Conservation (phyloP, 2,113 vertebrate species). For the Pelodiscus sinensis region DNA sequence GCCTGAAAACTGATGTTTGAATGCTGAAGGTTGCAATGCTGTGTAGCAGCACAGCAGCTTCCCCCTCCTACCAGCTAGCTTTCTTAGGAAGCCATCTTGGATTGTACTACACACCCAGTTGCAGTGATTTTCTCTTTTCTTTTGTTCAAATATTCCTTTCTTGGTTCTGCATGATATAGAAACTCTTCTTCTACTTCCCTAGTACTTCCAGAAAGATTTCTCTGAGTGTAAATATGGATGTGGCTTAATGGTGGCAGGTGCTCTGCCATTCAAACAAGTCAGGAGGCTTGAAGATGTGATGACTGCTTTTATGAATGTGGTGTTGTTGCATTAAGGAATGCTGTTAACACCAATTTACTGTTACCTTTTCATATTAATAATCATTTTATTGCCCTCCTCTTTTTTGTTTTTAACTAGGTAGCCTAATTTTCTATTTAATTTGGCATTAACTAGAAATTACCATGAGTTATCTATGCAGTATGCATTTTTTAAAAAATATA, state of each 20-base stretch:
- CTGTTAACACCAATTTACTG: neutral
- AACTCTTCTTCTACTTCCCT: neutral
- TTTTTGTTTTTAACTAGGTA: too few relatives aligned
- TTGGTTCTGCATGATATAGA: neutral
- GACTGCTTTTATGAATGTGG: neutral
- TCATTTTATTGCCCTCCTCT: too few relatives aligned
- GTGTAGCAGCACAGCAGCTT: neutral
- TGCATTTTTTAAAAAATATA: neutral
- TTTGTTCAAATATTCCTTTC: neutral
- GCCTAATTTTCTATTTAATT: too few relatives aligned
- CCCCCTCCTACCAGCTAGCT: neutral
- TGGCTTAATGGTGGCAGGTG: neutral
- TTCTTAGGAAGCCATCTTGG: neutral
- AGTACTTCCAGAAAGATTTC: neutral
- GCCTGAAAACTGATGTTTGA: conserved; percentile 20
- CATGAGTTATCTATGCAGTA: neutral
- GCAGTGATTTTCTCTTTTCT: neutral
- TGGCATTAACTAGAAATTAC: too few relatives aligned
- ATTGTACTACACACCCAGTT: neutral
- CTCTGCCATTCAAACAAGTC: neutral
- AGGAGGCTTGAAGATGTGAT: neutral
- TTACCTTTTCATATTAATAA: neutral
- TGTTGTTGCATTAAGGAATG: neutral
- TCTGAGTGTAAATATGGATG: neutral
- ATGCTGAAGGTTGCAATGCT: neutral